These are phyloP conservation scores for Athrips mouffetella DNA, from an alignment of 2,888 invertebrate species.

Conservation along the genomic window DNA sequence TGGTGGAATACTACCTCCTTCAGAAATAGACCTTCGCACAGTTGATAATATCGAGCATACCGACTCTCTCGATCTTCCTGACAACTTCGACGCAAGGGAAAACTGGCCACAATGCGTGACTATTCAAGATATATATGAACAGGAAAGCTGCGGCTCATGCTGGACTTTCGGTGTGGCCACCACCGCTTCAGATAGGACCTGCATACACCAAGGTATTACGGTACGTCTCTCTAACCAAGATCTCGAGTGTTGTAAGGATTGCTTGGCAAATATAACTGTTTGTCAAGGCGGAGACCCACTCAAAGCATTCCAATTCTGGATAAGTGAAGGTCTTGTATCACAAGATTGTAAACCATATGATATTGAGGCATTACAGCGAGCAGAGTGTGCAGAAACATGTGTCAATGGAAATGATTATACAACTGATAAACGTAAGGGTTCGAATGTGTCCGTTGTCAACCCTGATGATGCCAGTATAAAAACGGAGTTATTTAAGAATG, in stretches of 20 bases:
- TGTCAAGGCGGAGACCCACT: constrained; percentile 84
- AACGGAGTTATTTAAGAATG: constrained; percentile 85
- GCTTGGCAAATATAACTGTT: too few relatives aligned
- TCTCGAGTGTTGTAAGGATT: constrained; percentile 82
- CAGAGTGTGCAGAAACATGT: constrained; percentile 82
- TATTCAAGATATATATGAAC: neutral
- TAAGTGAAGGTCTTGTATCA: constrained; percentile 85
- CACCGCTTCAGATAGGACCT: constrained; percentile 88
- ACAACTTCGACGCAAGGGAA: neutral
- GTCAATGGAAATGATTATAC: constrained; percentile 74
- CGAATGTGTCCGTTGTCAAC: constrained; percentile 72
- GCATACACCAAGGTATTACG: constrained; percentile 82
- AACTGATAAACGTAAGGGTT: constrained; percentile 83
- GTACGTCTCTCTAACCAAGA: constrained; percentile 84
- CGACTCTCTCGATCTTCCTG: constrained; percentile 17
- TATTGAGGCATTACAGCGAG: constrained; percentile 81
- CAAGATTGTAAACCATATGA: constrained; percentile 88
- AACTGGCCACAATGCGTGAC: neutral
- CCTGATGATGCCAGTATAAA: constrained; percentile 78
- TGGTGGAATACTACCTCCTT: neutral
- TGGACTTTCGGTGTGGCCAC: constrained; percentile 91
- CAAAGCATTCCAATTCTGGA: constrained; percentile 88
- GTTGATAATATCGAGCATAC: neutral
- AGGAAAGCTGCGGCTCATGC: constrained; percentile 87
- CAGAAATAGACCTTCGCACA: too few relatives aligned